phyloP scores from a whole-genome alignment of 1,140 invertebrate species.

The Cyclina sinensis region DNA sequence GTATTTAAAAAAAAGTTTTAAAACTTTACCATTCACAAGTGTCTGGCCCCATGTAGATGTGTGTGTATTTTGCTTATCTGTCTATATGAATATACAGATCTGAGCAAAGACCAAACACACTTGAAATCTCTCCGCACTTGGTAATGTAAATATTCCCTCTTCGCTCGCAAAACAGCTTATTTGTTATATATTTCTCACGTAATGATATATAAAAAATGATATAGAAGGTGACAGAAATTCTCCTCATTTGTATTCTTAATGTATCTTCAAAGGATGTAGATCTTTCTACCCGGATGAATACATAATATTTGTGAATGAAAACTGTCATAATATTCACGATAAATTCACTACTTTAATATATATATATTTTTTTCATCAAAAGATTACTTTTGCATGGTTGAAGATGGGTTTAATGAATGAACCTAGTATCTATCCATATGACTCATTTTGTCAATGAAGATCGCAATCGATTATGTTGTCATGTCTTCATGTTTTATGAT shows the following conservation, averaged over 20 bases:
- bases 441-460: conserved; percentile 42
- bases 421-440: neutral
- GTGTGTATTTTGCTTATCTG: neutral
- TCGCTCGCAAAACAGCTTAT: neutral
- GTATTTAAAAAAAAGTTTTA: neutral
- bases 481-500: neutral
- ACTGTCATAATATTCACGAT: neutral
- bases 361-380: neutral
- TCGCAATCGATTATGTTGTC: neutral
- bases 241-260: neutral
- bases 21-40: conserved; percentile 7
- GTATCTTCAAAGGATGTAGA: conserved; percentile 3
- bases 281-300: conserved; percentile 28
- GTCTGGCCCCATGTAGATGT: conserved; percentile 5
- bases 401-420: conserved; percentile 12
- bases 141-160: conserved; percentile 15
- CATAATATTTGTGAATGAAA: conserved; percentile 36
- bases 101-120: neutral
- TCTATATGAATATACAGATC: neutral
- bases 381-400: neutral
- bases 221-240: conserved; percentile 2
- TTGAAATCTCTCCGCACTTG: conserved; percentile 25
- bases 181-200: neutral
- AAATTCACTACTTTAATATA: neutral
- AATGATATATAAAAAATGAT: neutral